Base-by-base conservation (phyloP, 2,797 vertebrate species). In the Tamandua tetradactyla region DNA sequence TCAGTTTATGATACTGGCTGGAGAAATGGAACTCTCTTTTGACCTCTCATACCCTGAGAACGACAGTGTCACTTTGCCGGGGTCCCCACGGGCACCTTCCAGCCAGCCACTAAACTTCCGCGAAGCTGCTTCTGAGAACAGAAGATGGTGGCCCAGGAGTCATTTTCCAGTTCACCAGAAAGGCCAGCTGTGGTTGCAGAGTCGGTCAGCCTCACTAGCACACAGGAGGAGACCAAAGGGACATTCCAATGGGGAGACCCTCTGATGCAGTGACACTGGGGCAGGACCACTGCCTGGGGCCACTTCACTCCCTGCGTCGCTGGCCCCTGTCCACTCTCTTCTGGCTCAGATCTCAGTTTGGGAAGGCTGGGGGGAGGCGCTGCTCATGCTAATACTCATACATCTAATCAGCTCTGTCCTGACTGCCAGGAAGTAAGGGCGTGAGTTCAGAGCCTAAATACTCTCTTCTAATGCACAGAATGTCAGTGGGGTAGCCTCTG, bases 111-210 rank as follows among this genome's bases (percentile, higher is more conserved):
- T 95, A 75, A 52, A 91, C 79, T 96, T 96, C 95, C 91, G 81
- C 94, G 94, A 96, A 97, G 97, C 96, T 96, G 76, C 85, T 94
- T 97, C 96, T 96, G 95, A 95, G 96, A 96, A 97, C 66, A 89
- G 35, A 64, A 95, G 84, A 66, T 66, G 44, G 30, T 94, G 90
- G 76, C 57, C 69, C 83, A 94, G 92, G 87, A 95, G 80, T 91
- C 47, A 20, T 71, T 92, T 96, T 95, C 79, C 62, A 96, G 5
- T 87, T 88, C 61, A 71, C 75, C 94, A 71, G 59, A 82, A 62
- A 95, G 78, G 40, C 32, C 84, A 37, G 62, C 83, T 82, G n/a
- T 37, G 42, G 82, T 76, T 96, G 55, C 83, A 61, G 94, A 93
- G 92, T 91, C 64, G 86, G 49, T 88, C 94, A 83, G 52, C 59